Evolutionary conservation across 2,888 invertebrate genomes (phyloP).

Genomic region (Drosophila diplacantha): DNA sequence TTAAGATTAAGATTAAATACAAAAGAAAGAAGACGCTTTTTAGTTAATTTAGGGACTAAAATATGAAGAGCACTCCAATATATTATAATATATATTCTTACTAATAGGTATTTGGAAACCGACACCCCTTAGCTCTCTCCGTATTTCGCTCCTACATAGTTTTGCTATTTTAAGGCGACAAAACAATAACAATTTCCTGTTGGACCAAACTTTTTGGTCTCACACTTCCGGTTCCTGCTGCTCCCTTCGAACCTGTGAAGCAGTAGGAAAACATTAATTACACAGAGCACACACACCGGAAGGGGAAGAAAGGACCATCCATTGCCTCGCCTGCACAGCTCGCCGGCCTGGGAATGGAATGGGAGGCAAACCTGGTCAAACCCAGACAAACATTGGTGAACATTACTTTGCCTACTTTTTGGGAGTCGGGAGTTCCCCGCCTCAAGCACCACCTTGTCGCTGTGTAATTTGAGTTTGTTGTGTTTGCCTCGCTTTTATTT

Average conservation of each 20-base stretch:
- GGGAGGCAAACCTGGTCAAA: slow-evolving; percentile 30
- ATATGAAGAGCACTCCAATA: neutral
- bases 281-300: slow-evolving; percentile 32
- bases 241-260: slow-evolving; percentile 10
- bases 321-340: slow-evolving; percentile 23
- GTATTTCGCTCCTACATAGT: neutral
- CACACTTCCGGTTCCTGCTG: slow-evolving; percentile 35
- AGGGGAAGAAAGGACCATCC: neutral
- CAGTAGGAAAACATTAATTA: slow-evolving; percentile 61
- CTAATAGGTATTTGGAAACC: neutral
- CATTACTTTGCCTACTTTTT: slow-evolving; percentile 43
- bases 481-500: slow-evolving; percentile 25
- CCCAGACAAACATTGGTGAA: slow-evolving; percentile 50
- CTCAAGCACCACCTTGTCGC: slow-evolving; percentile 12
- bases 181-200: slow-evolving; percentile 62
- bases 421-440: slow-evolving; percentile 4
- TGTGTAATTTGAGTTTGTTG: slow-evolving; percentile 56
- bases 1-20: too few relatives aligned
- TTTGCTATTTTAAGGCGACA: slow-evolving; percentile 49
- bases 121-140: neutral
- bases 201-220: slow-evolving; percentile 51
- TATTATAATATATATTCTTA: neutral
- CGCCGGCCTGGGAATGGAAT: slow-evolving; percentile 5
- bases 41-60: neutral
- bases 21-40: too few relatives aligned